Evolutionary conservation across 2,113 vertebrate genomes (phyloP), one percentile per base, ranked within the genome.

Genomic region (Theristicus caerulescens): DNA sequence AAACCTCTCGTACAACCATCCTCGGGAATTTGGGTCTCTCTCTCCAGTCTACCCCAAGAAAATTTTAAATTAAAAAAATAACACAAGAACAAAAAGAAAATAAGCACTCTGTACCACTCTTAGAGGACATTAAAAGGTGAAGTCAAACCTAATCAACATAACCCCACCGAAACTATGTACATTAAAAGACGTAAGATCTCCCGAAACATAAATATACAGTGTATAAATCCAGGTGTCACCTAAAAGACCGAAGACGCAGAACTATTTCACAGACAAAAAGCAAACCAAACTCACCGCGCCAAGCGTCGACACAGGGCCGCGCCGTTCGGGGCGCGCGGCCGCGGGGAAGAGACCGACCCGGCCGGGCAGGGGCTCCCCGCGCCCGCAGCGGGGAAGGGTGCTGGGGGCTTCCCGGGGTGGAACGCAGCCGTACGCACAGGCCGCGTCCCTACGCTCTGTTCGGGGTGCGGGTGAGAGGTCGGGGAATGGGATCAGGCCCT

Each of bases 131-230:
- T 25, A 73, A 84, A 84, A 81, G 82, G 65, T 62, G 62, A 86
- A n/a, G 2, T 67, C 61, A 46, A 78, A 86, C 51, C 57, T 44
- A 62, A 69, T 49, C 32, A 4, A 76, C 8, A 44, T 3, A 71
- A 34, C 13, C 46, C 65, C 70, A 64, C 34, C 8, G 0, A 81
- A 20, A 74, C 89, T 96, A 95, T 94, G 82, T 92, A 94, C 94
- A 97, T 59, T 79, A 40, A 94, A 94, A 92, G 93, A 94, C 57
- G 10, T 42, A 58, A 88, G 81, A 91, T 84, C 91, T 92, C 93
- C 77, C 11, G 18, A 59, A 64, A 87, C 91, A 97, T 96, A 97
- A 98, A 98, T 97, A 93, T 15, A 97, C 95, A 96, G 95, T 66
- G 96, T 82, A 58, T 42, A 94, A 96, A 94, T 44, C 26, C 83